Evolutionary conservation across 2,888 invertebrate genomes (phyloP).

Genomic region (Crioceris asparagi): DNA sequence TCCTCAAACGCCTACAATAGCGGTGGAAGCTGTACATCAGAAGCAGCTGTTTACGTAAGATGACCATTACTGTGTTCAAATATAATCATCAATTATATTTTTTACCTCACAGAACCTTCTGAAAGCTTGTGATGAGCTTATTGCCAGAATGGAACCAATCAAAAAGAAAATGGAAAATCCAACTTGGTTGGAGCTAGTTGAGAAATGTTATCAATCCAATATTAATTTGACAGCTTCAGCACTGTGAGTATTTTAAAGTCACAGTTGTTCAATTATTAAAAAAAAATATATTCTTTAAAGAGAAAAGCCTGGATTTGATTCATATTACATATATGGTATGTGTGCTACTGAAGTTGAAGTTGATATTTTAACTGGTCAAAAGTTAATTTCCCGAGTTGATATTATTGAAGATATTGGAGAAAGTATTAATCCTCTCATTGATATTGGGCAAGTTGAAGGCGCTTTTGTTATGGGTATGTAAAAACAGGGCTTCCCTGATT

Average conservation of each 20-base stretch:
- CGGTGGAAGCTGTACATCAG: constrained; percentile 63
- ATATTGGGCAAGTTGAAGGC: constrained; percentile 69
- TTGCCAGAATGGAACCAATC: constrained; percentile 49
- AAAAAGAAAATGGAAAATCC: constrained; percentile 38
- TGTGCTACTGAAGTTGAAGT: constrained; percentile 60
- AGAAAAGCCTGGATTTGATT: constrained; percentile 40
- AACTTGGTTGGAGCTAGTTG: constrained; percentile 49
- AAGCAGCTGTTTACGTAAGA: constrained; percentile 46
- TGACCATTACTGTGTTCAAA: too few species aligned
- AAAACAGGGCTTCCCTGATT: too few species aligned
- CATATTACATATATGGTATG: constrained; percentile 55
- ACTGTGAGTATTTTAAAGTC: constrained; percentile 50
- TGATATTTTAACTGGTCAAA: constrained; percentile 69
- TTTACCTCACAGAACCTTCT: too few species aligned
- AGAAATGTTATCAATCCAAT: constrained; percentile 32
- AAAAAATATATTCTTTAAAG: constrained; percentile 27
- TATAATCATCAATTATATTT: too few species aligned
- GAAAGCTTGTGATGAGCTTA: constrained; percentile 53
- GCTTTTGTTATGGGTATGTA: constrained; percentile 47
- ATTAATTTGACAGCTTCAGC: too few species aligned
- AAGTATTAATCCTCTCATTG: constrained; percentile 59
- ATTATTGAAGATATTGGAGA: constrained; percentile 64
- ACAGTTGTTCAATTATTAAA: constrained; percentile 49
- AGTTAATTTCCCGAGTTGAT: constrained; percentile 56
- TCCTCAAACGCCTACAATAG: constrained; percentile 57